Evolutionary conservation across 2,888 invertebrate species (phyloP), one percentile per base, ranked within the genome.

Genomic region (Habrosyne pyritoides): DNA sequence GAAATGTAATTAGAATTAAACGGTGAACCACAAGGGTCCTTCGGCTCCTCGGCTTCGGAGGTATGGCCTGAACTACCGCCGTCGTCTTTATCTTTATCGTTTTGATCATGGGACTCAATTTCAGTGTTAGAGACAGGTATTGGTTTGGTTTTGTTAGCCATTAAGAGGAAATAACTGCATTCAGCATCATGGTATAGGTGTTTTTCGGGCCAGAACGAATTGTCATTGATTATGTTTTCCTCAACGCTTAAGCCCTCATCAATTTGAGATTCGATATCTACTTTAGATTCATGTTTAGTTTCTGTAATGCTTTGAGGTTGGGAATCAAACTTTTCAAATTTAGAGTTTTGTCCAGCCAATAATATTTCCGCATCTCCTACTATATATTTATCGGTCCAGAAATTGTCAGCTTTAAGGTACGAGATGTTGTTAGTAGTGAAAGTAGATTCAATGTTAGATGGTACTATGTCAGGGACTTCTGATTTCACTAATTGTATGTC

Each of bases 181-280:
- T 96, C 96, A 36, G 95, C 95, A 69, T 95, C 94, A 68, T 95
- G 94, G 73, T 95, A 95, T 21, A 93, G 66, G 69, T 91, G 86
- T 80, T 94, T 95, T 53, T 94, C 92, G 3, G 89, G 77, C 95
- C 95, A 95, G 73, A 95, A 94, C 7, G 93, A 86, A 60, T 87
- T 82, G 61, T 95, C 91, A 30, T 76, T 83, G 53, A 70, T 71
- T 49, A 91, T 75, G 59, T 89, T 86, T 75, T 82, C 74, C 62
- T 83, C 76, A 48, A 89, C 61, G 53, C 73, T 79, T 56, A 68
- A 66, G 58, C 61, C 60, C 57, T 73, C 66, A 21, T 66, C 66
- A 49, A 62, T 28, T 24, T 63, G 59, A 53, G 59, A 58, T 62
- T 72, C 61, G 48, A 55, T 55, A 53, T 56, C 26, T 2, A 58